Base-by-base conservation (phyloP, 2,113 vertebrate genomes). In the Micronisus gabar region DNA sequence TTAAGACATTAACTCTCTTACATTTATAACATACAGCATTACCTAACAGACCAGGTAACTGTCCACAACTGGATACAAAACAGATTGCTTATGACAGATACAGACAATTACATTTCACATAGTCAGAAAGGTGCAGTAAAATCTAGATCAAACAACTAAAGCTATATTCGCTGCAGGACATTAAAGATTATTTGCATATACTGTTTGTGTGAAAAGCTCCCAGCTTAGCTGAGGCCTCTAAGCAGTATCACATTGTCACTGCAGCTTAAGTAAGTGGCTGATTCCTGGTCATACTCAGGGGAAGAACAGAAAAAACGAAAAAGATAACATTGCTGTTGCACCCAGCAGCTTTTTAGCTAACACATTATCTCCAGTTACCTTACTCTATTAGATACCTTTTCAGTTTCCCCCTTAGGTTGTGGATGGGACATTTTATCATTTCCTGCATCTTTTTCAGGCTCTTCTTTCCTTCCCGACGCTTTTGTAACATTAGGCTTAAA, bases 401-500 rank as follows among this genome's bases (percentile, higher is more conserved):
- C 7, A 1, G 25, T 36, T 67, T 78, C 58, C 8, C 18, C 34
- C n/a, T 78, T 11, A 40, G 73, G 32, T 22, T 53, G 61, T 29
- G 27, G 59, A 86, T 50, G 36, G 23, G 71, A 61, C n/a, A 30
- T 76, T 55, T 70, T 62, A 41, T 81, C 38, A 56, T 38, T 81
- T 93, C 27, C 36, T 70, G 52, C 19, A 40, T 67, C 66, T 70
- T 83, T 95, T 82, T 36, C 71, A 86, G 47, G 32, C 11, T 91
- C 91, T 72, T 95, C 95, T 67, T 80, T 97, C 40, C 70, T 97
- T 95, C 53, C 93, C 94, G 79, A 81, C 1, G 55, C 50, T 78
- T 72, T 86, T 52, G 87, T 40, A 90, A 96, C 15, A 71, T 95
- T 96, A 81, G 94, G 96, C 48, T 95, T 96, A 92, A 96, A 96